These are phyloP conservation scores for Eupsittula cactorum DNA, from an alignment of 2,113 vertebrate genomes.

Conservation along the genomic window DNA sequence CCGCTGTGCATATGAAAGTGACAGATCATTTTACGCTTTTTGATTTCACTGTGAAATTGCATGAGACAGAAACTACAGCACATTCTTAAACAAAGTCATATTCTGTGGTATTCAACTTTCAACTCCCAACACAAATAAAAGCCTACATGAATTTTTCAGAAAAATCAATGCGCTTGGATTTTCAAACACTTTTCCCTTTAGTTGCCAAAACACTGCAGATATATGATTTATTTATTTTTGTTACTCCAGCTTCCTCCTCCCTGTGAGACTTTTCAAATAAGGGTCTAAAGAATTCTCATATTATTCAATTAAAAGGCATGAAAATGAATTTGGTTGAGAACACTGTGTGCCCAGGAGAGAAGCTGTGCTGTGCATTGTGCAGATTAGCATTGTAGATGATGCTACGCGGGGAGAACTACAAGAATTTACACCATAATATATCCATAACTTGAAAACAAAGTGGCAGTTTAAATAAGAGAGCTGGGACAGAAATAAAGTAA, in stretches of 20 bases:
- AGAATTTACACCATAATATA: slow-evolving; percentile 11
- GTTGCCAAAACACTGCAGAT: slow-evolving; percentile 42
- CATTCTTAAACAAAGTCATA: slow-evolving; percentile 55
- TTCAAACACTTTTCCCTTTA: slow-evolving; percentile 39
- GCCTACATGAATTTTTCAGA: slow-evolving; percentile 39
- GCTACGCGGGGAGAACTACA: background rate
- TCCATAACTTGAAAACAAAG: slow-evolving; percentile 52
- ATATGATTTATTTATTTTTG: slow-evolving; percentile 42
- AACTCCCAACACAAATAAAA: slow-evolving; percentile 37
- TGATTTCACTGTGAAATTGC: slow-evolving; percentile 66
- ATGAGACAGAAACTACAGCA: slow-evolving; percentile 59
- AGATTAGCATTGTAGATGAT: slow-evolving; percentile 57
- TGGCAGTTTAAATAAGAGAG: slow-evolving; percentile 11
- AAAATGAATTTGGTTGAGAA: slow-evolving; percentile 61
- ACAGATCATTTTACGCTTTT: slow-evolving; percentile 64
- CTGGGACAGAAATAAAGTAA: background rate
- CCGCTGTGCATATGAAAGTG: slow-evolving; percentile 41
- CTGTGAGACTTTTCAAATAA: slow-evolving; percentile 17
- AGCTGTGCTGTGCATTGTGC: slow-evolving; percentile 45
- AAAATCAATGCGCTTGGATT: slow-evolving; percentile 50
- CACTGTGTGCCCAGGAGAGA: slow-evolving; percentile 43
- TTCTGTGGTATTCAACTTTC: slow-evolving; percentile 33
- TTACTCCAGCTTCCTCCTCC: slow-evolving; percentile 39
- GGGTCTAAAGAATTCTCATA: slow-evolving; percentile 15
- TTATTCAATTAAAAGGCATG: slow-evolving; percentile 64